Evolutionary conservation across 2,113 vertebrate genomes (phyloP).

Genomic region (Ammodytes marinus): DNA sequence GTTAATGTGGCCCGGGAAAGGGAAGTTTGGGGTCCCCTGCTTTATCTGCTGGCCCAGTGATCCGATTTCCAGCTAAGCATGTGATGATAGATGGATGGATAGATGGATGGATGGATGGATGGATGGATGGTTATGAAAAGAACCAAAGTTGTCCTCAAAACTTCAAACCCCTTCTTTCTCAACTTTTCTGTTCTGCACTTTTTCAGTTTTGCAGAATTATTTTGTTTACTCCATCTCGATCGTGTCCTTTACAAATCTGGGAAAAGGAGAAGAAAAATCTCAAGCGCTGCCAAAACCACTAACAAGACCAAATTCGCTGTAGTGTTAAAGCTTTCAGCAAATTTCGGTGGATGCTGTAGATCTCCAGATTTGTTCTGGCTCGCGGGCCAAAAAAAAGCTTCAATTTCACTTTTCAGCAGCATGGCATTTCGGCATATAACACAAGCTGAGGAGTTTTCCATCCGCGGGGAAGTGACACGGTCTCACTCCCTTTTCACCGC

Average conservation of each 20-base stretch:
- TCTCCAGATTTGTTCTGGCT: slow-evolving; percentile 48
- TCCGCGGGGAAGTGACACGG: slow-evolving; percentile 24
- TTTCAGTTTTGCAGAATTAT: background rate
- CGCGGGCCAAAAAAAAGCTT: slow-evolving; percentile 33
- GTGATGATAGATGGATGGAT: too few relatives aligned
- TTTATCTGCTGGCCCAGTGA: too few relatives aligned
- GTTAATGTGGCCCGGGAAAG: too few relatives aligned
- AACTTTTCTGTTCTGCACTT: background rate
- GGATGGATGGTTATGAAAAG: too few relatives aligned
- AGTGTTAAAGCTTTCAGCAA: slow-evolving; percentile 16
- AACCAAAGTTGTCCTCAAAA: too few relatives aligned
- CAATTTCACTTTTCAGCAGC: slow-evolving; percentile 27
- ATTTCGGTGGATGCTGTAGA: slow-evolving; percentile 12
- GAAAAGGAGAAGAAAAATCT: slow-evolving; percentile 10
- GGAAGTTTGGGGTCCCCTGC: too few relatives aligned
- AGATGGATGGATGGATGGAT: too few relatives aligned
- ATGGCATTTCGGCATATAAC: slow-evolving; percentile 21
- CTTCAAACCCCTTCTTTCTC: background rate
- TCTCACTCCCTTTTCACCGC: slow-evolving; percentile 17
- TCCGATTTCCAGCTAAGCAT: too few relatives aligned
- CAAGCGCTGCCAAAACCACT: slow-evolving; percentile 34
- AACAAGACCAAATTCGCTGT: slow-evolving; percentile 10
- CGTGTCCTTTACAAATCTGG: slow-evolving; percentile 11
- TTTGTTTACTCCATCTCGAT: background rate
- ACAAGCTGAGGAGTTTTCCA: slow-evolving; percentile 8